These are phyloP conservation scores for Scalopus aquaticus DNA, from an alignment of 2,113 vertebrate species.

Conservation along the genomic window DNA sequence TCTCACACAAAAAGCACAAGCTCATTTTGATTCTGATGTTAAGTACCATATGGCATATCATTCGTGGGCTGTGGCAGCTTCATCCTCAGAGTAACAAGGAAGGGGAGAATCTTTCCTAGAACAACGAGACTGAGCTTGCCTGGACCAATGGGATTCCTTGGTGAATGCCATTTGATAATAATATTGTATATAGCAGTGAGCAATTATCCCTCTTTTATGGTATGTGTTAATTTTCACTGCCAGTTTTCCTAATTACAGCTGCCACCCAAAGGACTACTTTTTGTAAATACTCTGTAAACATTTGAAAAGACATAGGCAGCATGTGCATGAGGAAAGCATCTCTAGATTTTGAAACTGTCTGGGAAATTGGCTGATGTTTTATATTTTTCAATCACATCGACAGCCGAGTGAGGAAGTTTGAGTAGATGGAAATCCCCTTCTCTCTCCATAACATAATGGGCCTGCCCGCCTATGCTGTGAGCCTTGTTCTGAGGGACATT, in stretches of 20 bases:
- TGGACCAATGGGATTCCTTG: not conserved
- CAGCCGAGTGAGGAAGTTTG: not conserved
- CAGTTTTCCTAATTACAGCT: conserved; percentile 69
- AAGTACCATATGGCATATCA: conserved; percentile 69
- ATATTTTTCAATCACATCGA: conserved; percentile 10
- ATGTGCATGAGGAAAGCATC: not conserved
- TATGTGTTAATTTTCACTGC: conserved; percentile 70
- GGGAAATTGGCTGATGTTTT: conserved; percentile 51
- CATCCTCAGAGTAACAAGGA: conserved; percentile 6
- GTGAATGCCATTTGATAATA: conserved; percentile 66
- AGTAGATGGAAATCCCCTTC: not conserved
- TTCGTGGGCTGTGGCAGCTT: conserved; percentile 23
- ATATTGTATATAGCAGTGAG: conserved; percentile 62
- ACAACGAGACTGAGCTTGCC: not conserved
- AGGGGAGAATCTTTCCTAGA: not conserved
- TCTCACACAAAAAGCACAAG: conserved; percentile 72
- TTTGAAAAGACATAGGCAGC: conserved; percentile 63
- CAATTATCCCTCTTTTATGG: conserved; percentile 66
- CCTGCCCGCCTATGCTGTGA: not conserved
- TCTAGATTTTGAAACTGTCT: conserved; percentile 45
- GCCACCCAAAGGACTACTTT: conserved; percentile 65
- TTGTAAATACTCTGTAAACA: conserved; percentile 76
- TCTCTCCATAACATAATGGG: not conserved
- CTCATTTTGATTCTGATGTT: conserved; percentile 78
- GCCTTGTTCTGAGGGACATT: not conserved